A percentile compares a stretch with the other conserved stretches of the same genome.
phyloP scores from a whole-genome alignment of 1,140 invertebrate species.

The Orchesella cincta region DNA sequence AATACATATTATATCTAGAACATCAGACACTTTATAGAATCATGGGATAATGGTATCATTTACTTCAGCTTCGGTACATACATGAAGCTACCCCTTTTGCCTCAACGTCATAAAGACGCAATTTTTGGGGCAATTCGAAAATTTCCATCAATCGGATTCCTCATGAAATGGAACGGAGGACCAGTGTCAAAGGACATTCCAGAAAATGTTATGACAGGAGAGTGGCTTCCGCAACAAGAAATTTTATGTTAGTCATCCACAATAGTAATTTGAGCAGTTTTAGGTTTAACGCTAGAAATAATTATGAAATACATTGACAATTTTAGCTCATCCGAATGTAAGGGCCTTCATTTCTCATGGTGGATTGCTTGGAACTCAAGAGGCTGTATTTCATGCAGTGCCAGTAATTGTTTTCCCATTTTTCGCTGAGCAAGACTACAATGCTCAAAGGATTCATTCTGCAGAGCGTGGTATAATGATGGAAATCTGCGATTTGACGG shows the following conservation, averaged over 20 bases:
- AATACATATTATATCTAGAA: background rate
- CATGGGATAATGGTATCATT: constrained; percentile 34
- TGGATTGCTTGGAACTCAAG: constrained; percentile 17
- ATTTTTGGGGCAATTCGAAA: constrained; percentile 31
- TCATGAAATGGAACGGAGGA: constrained; percentile 36
- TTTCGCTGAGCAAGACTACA: constrained; percentile 36
- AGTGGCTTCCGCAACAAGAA: constrained; percentile 44
- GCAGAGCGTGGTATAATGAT: constrained; percentile 25
- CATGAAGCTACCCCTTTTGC: constrained; percentile 4
- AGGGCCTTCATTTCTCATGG: constrained; percentile 32
- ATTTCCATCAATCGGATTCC: constrained; percentile 23
- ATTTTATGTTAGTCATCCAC: no score
- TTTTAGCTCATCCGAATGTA: constrained; percentile 20
- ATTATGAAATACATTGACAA: no score
- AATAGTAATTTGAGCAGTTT: background rate
- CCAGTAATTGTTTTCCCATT: constrained; percentile 31
- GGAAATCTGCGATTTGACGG: constrained; percentile 27
- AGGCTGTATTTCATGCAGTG: constrained; percentile 27
- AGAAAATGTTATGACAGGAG: constrained; percentile 34
- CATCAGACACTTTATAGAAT: background rate
- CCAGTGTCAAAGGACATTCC: constrained; percentile 31
- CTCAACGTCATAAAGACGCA: background rate
- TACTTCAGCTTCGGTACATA: constrained; percentile 39
- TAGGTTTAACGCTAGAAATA: background rate
- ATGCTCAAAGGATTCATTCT: constrained; percentile 19